phyloP scores from a whole-genome alignment of 2,113 vertebrate species.

The Poecile atricapillus region DNA sequence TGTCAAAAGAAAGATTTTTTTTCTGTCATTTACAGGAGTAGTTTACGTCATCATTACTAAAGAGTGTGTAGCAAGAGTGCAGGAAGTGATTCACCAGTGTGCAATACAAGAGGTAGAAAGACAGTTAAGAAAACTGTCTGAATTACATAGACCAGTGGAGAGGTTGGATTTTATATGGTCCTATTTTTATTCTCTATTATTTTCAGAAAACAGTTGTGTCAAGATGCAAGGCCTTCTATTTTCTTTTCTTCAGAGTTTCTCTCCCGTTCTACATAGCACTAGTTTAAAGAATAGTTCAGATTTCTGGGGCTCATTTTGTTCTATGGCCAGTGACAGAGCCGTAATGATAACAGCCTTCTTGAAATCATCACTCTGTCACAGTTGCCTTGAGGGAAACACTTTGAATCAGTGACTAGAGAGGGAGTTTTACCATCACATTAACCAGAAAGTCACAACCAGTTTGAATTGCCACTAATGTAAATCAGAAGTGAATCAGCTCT shows the following conservation, averaged over 20 bases:
- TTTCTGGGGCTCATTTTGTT: slow-evolving; percentile 5
- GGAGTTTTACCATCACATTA: not conserved
- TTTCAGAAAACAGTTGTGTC: not conserved
- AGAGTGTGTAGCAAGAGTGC: not conserved
- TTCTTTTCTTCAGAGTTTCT: not conserved
- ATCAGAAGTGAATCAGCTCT: not conserved
- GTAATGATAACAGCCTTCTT: slow-evolving; percentile 7
- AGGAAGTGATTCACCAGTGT: slow-evolving; percentile 18
- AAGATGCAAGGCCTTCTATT: not conserved
- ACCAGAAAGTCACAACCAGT: not conserved
- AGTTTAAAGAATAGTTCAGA: not conserved
- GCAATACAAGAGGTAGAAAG: not conserved
- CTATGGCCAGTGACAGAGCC: not conserved
- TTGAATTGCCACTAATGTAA: not conserved
- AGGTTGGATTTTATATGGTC: not conserved
- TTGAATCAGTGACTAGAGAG: not conserved
- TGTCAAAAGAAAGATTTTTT: not conserved
- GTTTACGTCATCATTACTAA: not conserved
- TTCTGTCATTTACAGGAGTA: not conserved
- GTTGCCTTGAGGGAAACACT: not conserved
- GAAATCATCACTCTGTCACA: slow-evolving; percentile 2
- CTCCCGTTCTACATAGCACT: rapidly evolving
- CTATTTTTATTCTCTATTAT: not conserved
- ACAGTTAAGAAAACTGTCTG: not conserved
- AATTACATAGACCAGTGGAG: not conserved